Evolutionary conservation across 2,888 invertebrate species (phyloP).

Genomic region (Drosophila prolongata): DNA sequence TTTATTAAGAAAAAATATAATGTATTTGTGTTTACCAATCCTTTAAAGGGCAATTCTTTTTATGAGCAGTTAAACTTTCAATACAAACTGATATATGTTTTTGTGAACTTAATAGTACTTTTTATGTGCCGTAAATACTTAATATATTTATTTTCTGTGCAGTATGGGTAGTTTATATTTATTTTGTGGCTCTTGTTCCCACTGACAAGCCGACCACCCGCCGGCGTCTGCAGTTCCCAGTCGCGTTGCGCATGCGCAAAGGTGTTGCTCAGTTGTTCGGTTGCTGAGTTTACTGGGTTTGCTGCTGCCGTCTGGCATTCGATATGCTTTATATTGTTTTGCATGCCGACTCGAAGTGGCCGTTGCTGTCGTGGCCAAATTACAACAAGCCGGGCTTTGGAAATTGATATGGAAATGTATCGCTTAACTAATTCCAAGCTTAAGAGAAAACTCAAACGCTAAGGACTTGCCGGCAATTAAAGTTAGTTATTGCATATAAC

Average conservation of each 20-base stretch:
- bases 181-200: constrained; percentile 6
- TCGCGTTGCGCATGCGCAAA: constrained; percentile 64
- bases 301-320: constrained; percentile 43
- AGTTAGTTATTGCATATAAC: constrained; percentile 24
- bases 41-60: neutral
- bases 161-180: neutral
- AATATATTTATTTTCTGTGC: constrained; percentile 6
- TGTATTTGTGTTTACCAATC: too few species aligned
- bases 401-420: constrained; percentile 49
- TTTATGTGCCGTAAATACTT: neutral
- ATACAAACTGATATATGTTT: too few species aligned
- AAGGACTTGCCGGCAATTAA: constrained; percentile 39
- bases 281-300: neutral
- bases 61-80: neutral
- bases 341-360: constrained; percentile 54
- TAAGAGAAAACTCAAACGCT: constrained; percentile 29
- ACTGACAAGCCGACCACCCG: constrained; percentile 44
- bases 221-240: constrained; percentile 35
- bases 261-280: constrained; percentile 50
- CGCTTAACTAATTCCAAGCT: constrained; percentile 41
- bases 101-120: too few species aligned
- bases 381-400: constrained; percentile 36
- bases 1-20: too few species aligned
- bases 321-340: constrained; percentile 65
- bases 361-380: constrained; percentile 30